Evolutionary conservation across 2,888 invertebrate genomes (phyloP).

Genomic region (Ypsolopha sequella): DNA sequence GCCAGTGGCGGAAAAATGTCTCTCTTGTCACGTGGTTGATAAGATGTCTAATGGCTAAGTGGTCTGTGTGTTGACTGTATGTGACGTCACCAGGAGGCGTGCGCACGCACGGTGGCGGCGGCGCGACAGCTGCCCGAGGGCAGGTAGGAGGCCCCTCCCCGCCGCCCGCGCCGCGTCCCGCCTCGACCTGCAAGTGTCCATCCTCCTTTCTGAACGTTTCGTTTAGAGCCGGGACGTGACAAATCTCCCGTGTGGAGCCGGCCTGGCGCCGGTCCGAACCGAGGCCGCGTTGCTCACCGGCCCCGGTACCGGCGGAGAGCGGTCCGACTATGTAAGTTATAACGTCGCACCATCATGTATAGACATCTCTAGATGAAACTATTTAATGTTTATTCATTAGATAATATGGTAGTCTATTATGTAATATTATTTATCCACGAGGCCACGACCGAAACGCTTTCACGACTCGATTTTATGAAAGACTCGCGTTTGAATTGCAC

Average conservation of each 20-base stretch:
- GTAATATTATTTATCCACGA: constrained; percentile 20
- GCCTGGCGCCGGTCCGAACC: no score
- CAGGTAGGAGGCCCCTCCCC: constrained; percentile 45
- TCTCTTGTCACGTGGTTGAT: no score
- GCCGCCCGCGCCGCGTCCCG: constrained; percentile 14
- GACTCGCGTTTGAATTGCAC: not conserved
- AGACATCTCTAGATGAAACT: constrained; percentile 31
- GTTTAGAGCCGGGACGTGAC: no score
- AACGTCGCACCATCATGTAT: constrained; percentile 13
- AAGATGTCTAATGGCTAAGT: no score
- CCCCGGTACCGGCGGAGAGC: constrained; percentile 14
- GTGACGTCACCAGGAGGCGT: constrained; percentile 21
- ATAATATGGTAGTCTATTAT: constrained; percentile 32
- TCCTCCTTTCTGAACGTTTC: constrained; percentile 12
- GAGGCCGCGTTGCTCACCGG: constrained; percentile 9
- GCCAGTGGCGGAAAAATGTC: no score
- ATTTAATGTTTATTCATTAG: constrained; percentile 39
- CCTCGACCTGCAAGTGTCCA: constrained; percentile 8
- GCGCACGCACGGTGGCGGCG: constrained; percentile 34
- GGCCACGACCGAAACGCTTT: not conserved
- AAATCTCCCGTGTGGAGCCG: no score
- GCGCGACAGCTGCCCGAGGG: constrained; percentile 53
- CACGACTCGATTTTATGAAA: not conserved
- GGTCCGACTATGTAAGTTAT: constrained; percentile 11
- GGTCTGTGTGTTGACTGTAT: no score